Conservation (phyloP, 30 jellyfish, hydroid and myxozoan species). For the Aurelia aurita region DNA sequence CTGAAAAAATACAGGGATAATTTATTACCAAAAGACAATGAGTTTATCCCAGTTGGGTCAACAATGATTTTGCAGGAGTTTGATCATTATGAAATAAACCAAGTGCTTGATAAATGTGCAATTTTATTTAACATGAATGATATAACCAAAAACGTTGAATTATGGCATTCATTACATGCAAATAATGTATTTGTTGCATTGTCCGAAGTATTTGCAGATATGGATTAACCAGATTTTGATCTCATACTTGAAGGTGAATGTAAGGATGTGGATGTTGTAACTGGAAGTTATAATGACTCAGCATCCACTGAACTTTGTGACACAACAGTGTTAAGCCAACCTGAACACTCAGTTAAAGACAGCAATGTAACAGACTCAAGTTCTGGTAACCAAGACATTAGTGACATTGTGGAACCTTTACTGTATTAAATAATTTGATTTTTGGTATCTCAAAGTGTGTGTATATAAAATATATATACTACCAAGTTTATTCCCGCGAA, state of each 20-base stretch:
- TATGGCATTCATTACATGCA: conserved; percentile 22
- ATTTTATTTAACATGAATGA: not conserved
- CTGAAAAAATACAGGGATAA: not conserved
- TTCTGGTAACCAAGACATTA: conserved; percentile 6
- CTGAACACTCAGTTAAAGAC: conserved; percentile 9
- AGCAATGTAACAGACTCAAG: conserved; percentile 16
- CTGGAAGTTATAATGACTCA: not conserved
- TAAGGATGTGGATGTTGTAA: not conserved
- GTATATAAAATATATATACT: no score
- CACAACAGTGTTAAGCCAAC: conserved; percentile 3
- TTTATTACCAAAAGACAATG: conserved; percentile 4
- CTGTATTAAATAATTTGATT: not conserved
- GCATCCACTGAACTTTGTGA: not conserved
- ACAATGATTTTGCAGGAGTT: conserved; percentile 4
- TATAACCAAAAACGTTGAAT: conserved; percentile 3
- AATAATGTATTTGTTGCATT: conserved; percentile 10
- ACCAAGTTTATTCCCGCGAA: no score
- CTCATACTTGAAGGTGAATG: not conserved
- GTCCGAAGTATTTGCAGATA: conserved; percentile 12
- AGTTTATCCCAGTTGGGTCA: not conserved
- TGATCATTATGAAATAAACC: conserved; percentile 17
- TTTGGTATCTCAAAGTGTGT: not conserved
- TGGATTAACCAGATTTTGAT: not conserved
- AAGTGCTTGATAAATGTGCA: conserved; percentile 8
- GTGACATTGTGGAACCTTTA: not conserved